Evolutionary conservation across 1,140 invertebrate species (phyloP).

Genomic region (Atta texana): DNA sequence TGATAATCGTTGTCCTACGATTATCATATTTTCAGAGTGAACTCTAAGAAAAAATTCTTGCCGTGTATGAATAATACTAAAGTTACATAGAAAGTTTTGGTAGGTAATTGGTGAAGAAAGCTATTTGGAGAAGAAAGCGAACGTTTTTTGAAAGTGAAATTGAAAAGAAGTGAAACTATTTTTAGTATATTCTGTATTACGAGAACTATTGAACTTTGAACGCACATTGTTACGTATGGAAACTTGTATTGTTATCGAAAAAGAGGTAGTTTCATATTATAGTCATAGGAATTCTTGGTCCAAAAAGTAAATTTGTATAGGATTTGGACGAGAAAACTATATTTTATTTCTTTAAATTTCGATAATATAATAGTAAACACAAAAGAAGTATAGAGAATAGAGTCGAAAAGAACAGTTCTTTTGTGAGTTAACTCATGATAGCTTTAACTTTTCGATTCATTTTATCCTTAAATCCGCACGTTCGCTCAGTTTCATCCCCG

Average conservation of each 20-base stretch:
- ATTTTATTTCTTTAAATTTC: conserved; percentile 9
- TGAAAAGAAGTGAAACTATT: conserved; percentile 2
- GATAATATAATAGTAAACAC: neutral
- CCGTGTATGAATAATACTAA: neutral
- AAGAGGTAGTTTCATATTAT: conserved; percentile 1
- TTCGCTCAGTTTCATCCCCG: neutral
- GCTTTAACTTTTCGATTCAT: neutral
- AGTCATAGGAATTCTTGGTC: neutral
- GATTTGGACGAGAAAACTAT: neutral
- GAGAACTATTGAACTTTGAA: neutral
- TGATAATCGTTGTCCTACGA: too few species aligned
- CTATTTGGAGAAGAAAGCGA: neutral
- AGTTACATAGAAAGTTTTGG: neutral
- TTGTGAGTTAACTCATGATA: neutral
- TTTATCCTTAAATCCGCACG: neutral
- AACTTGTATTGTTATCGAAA: conserved; percentile 38
- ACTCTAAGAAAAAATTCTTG: too few species aligned
- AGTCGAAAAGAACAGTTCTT: neutral
- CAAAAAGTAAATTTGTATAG: neutral
- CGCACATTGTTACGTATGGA: neutral
- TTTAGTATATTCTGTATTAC: neutral
- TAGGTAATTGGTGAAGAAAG: neutral
- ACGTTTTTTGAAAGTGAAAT: neutral
- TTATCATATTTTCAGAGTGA: too few species aligned
- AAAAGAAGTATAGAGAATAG: neutral